Conservation (phyloP, 2,888 invertebrate species). For the Sarcophaga subvicina region DNA sequence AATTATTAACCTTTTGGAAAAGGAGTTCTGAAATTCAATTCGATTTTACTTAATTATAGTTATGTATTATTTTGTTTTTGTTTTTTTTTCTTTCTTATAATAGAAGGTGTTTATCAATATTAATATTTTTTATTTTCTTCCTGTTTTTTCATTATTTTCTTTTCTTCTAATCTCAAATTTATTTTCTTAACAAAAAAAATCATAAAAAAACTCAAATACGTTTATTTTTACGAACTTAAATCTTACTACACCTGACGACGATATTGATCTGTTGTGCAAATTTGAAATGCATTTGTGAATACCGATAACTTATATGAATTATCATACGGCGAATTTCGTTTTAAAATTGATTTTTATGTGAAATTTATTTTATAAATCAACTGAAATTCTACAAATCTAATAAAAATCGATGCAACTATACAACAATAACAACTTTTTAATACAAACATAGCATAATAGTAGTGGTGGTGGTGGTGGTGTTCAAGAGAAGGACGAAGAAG, state of each 20-base stretch:
- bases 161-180: slow-evolving; percentile 48
- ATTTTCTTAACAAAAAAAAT: slow-evolving; percentile 8
- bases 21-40: too few species aligned
- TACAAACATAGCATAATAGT: slow-evolving; percentile 51
- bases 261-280: slow-evolving; percentile 19
- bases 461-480: slow-evolving; percentile 70
- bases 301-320: background rate
- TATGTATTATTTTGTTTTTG: slow-evolving; percentile 6
- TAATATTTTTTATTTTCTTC: slow-evolving; percentile 64
- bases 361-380: slow-evolving; percentile 31
- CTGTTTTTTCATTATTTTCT: slow-evolving; percentile 56
- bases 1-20: too few species aligned
- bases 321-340: background rate
- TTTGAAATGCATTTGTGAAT: slow-evolving; percentile 5
- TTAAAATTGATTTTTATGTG: slow-evolving; percentile 23
- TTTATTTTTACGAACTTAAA: slow-evolving; percentile 33
- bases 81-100: slow-evolving; percentile 38
- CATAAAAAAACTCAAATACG: slow-evolving; percentile 17
- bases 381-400: background rate
- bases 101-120: slow-evolving; percentile 39
- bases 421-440: background rate
- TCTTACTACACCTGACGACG: slow-evolving; percentile 19
- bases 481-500: slow-evolving; percentile 80
- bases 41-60: too few species aligned
- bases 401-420: too few species aligned